Conservation (phyloP, 1,140 invertebrate genomes). For the Protaetia brevitarsis region DNA sequence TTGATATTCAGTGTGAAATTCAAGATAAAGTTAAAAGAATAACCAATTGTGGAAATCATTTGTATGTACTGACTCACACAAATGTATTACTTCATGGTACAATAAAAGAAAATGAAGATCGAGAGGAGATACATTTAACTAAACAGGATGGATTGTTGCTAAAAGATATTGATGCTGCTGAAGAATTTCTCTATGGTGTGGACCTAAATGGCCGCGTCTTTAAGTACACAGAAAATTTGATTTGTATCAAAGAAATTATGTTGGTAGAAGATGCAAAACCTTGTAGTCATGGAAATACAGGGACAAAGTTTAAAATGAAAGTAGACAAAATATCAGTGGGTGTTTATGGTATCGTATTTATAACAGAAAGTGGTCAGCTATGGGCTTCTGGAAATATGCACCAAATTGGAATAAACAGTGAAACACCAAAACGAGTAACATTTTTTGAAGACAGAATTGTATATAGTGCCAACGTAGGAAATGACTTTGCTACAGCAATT, state of each 20-base stretch:
- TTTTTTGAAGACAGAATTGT: conserved; percentile 67
- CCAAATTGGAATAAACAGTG: conserved; percentile 62
- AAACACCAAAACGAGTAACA: conserved; percentile 60
- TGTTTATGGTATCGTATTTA: conserved; percentile 61
- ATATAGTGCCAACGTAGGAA: conserved; percentile 61
- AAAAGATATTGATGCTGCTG: conserved; percentile 59
- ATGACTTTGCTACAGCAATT: conserved; percentile 65
- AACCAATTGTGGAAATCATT: conserved; percentile 39
- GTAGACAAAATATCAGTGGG: conserved; percentile 60
- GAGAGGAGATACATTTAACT: conserved; percentile 30
- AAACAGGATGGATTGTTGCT: conserved; percentile 28
- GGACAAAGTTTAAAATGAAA: conserved; percentile 59
- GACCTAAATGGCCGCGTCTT: conserved; percentile 60
- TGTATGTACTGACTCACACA: conserved; percentile 38
- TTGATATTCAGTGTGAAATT: conserved; percentile 31
- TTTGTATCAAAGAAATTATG: conserved; percentile 57
- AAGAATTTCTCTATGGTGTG: conserved; percentile 59
- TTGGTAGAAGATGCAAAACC: conserved; percentile 62
- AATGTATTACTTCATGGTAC: conserved; percentile 39
- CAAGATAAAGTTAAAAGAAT: conserved; percentile 39
- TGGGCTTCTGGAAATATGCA: conserved; percentile 72
- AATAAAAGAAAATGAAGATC: conserved; percentile 33
- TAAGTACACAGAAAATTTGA: conserved; percentile 55
- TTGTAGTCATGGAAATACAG: conserved; percentile 62
- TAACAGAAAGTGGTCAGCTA: conserved; percentile 66